Evolutionary conservation across 2,888 invertebrate genomes (phyloP), one percentile per base, ranked within the genome.

Genomic region (Pyrgus malvae): DNA sequence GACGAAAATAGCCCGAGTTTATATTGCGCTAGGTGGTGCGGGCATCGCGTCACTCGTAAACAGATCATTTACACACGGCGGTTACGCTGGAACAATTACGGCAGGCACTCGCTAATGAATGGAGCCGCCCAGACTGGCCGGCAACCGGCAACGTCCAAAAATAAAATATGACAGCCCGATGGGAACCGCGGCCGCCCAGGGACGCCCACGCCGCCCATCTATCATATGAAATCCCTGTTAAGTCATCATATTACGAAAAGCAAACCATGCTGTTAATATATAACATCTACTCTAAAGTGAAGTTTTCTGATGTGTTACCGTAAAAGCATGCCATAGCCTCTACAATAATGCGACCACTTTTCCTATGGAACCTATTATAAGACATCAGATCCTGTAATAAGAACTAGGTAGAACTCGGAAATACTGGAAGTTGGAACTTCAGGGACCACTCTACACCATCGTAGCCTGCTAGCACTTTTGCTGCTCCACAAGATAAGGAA

Each of bases 111-210:
- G 35, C n/a, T 37, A 51, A 51, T 51, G 17, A 51, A 51, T 51
- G 51, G 51, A 35, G 17, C 27, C 14, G n/a, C 23, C 31, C 51
- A 53, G 55, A 54, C 56, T 9, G 57, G 48, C 23, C 40, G 57
- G 55, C 23, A 23, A 3, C 23, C 23, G 23, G 23, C 49, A 53
- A 56, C 60, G 46, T 41, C 54, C 58, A 37, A 51, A 60, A 60
- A 60, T 60, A 58, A 58, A 41, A 54, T 50, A 60, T 58, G 60
- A 60, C 57, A 56, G 40, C 35, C 19, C 31, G 38, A 38, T 25
- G 35, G 25, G 16, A 49, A n/a, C 6, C 42, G 27, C 59, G 25
- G 46, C 25, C 35, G 45, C 35, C 31, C 50, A 40, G 44, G 46
- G 54, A 51, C 35, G 23, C 46, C 46, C 25, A 48, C 46, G 23